Base-by-base conservation (phyloP, 1,140 invertebrate genomes). In the Dermatophagoides farinae region DNA sequence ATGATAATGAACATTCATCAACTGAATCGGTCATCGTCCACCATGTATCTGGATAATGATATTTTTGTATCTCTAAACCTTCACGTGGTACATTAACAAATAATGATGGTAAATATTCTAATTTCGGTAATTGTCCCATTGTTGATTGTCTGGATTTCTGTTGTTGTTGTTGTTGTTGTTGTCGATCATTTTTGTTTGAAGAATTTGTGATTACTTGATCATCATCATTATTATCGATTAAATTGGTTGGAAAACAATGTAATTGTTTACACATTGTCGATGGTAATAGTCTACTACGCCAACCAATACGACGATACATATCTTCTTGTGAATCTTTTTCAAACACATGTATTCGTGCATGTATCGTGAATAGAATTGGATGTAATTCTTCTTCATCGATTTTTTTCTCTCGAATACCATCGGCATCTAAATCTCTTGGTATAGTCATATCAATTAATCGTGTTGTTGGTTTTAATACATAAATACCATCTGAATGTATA, bases 21-120 rank as follows among this genome's bases (percentile, higher is more conserved):
- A 5, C 10, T 16, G 43, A 44, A 20, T 50, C 20, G 47, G 47
- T 25, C 47, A 50, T 50, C 12, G 16, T 71, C 78, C 78, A 80
- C 79, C 79, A 80, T 60, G 76, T 73, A 41, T 78, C 73, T 0
- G 77, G 77, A 68, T 77, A 80, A 41, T 79, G 74, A 67, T 79
- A 79, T 65, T 80, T 80, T 62, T 78, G 77, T 31, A 80, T 71
- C 68, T 80, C 79, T 38, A 79, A 75, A 59, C 76, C 75, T 67
- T 79, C 78, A 39, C 75, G 65, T 0, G 79, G 79, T 16, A 77
- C 76, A 5, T 77, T 76, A 18, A 79, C 65, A 10, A 70, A 61
- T 39, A 71, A 65, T 39, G 38, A 20, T 14, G 71, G 72, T 20
- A 67, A 59, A 60, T 79, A 79, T 54, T 73, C 71, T 57, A 71